Evolutionary conservation across 2,888 invertebrate genomes (phyloP).

Genomic region (Dynastes grantii): DNA sequence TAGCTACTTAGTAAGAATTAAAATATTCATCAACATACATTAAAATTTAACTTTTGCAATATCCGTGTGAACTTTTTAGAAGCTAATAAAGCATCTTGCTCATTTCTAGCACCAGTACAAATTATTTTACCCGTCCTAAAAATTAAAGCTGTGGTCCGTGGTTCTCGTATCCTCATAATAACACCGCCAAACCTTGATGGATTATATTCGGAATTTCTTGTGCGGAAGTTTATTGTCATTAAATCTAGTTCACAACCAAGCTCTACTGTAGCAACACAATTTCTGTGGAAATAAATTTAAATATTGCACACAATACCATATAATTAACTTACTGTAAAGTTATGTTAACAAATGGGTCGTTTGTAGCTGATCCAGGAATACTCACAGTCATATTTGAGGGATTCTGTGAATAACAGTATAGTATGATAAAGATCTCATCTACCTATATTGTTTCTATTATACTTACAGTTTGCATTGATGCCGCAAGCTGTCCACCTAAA

Average conservation of each 20-base stretch:
- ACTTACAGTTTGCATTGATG: constrained; percentile 51
- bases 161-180: constrained; percentile 87
- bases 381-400: constrained; percentile 62
- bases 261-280: constrained; percentile 87
- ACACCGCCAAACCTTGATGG: constrained; percentile 88
- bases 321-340: constrained; percentile 66
- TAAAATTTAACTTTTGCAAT: constrained; percentile 86
- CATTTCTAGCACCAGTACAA: constrained; percentile 86
- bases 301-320: neutral
- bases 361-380: constrained; percentile 65
- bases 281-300: constrained; percentile 72
- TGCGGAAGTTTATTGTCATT: constrained; percentile 83
- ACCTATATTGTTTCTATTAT: neutral
- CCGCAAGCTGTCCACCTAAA: constrained; percentile 49
- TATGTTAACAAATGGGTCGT: constrained; percentile 75
- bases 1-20: neutral
- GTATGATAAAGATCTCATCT: neutral
- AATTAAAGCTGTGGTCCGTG: constrained; percentile 82
- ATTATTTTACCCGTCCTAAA: constrained; percentile 89
- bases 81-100: constrained; percentile 83
- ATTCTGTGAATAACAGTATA: constrained; percentile 40
- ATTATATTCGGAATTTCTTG: constrained; percentile 88
- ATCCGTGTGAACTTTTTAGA: constrained; percentile 88
- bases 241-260: constrained; percentile 82
- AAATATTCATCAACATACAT: constrained; percentile 71